Evolutionary conservation across 2,888 invertebrate genomes (phyloP).

Genomic region (Melanostoma mellinum): DNA sequence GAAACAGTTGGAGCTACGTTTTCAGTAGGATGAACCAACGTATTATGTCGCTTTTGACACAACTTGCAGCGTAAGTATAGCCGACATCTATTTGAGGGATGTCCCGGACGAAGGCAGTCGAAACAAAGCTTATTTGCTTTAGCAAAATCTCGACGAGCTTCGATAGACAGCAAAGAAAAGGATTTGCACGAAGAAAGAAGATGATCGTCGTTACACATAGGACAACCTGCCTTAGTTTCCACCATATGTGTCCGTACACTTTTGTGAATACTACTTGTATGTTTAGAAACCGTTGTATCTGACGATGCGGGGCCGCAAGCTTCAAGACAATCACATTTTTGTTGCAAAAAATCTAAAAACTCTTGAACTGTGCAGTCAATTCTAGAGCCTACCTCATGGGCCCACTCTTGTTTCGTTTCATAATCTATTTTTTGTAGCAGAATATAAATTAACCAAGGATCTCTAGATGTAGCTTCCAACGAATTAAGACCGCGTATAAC

Average conservation of each 20-base stretch:
- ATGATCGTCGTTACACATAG: constrained; percentile 8
- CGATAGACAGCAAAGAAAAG: neutral
- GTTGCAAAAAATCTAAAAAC: constrained; percentile 21
- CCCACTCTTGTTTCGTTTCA: constrained; percentile 24
- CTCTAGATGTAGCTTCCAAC: constrained; percentile 2
- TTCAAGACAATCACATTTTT: constrained; percentile 21
- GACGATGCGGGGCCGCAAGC: neutral
- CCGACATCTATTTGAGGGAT: constrained; percentile 13
- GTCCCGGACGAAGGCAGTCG: constrained; percentile 1
- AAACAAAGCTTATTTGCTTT: constrained; percentile 2
- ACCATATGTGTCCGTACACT: constrained; percentile 10
- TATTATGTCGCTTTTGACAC: constrained; percentile 16
- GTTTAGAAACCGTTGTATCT: neutral
- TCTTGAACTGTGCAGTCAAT: too few species aligned
- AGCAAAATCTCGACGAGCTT: constrained; percentile 15
- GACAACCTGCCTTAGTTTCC: constrained; percentile 9
- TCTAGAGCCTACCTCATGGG: too few species aligned
- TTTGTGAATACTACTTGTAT: neutral
- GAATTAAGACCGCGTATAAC: constrained; percentile 11
- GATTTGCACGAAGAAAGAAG: constrained; percentile 6
- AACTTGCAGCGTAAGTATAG: constrained; percentile 4
- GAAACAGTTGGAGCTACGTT: constrained; percentile 1
- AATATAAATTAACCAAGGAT: constrained; percentile 41
- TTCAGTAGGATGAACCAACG: constrained; percentile 26
- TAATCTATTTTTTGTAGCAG: constrained; percentile 31